Conservation (phyloP, 53 echinoderm and acorn worm genomes). For the Crossaster papposus region DNA sequence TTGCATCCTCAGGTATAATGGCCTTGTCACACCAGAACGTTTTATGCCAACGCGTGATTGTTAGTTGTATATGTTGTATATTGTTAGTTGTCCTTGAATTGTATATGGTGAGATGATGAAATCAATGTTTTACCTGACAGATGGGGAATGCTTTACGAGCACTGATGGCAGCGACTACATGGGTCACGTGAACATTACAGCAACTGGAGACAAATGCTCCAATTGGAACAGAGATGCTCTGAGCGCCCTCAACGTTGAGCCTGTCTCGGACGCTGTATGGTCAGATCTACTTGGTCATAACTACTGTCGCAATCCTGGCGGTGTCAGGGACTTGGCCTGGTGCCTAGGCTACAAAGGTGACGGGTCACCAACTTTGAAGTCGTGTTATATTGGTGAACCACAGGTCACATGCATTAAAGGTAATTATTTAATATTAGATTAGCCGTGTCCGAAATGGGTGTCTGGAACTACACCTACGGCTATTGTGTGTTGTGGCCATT, state of each 20-base stretch:
- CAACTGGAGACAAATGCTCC: constrained; percentile 56
- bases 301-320: constrained; percentile 80
- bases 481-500: too few species aligned
- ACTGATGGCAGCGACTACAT: constrained; percentile 67
- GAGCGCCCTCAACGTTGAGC: constrained; percentile 52
- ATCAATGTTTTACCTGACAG: constrained; percentile 11
- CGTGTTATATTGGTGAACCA: constrained; percentile 80
- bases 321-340: constrained; percentile 67
- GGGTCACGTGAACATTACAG: constrained; percentile 68
- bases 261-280: constrained; percentile 54
- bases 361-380: constrained; percentile 65
- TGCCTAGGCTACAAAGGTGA: constrained; percentile 64
- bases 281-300: constrained; percentile 54
- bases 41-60: too few species aligned
- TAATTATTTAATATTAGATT: neutral
- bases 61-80: too few species aligned
- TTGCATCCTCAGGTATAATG: too few species aligned
- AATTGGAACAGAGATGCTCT: constrained; percentile 67
- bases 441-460: too few species aligned
- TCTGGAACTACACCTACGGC: too few species aligned
- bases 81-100: neutral
- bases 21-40: too few species aligned
- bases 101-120: neutral
- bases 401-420: constrained; percentile 66
- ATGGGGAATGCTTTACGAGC: constrained; percentile 72